These are phyloP conservation scores for Aix galericulata DNA, from an alignment of 2,113 vertebrate species.

Conservation along the genomic window DNA sequence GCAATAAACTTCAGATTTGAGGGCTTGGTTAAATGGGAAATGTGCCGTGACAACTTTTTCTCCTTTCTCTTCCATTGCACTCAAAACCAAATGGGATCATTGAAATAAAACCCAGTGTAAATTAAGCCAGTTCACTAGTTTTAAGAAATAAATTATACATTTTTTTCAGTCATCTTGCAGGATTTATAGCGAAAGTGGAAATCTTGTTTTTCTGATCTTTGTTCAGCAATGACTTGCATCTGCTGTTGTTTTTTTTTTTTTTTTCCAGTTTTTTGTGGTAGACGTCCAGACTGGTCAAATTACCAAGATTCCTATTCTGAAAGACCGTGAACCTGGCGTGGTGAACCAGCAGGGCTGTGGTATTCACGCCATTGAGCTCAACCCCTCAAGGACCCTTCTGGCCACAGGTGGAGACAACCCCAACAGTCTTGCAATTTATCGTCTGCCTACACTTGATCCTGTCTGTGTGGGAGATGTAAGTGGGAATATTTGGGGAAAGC, in stretches of 20 bases:
- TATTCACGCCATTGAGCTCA: conserved; percentile 97
- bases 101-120: background rate
- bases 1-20: background rate
- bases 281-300: conserved; percentile 94
- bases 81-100: background rate
- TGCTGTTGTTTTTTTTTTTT: background rate
- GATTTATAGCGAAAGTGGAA: background rate
- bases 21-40: background rate
- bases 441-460: conserved; percentile 94
- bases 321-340: conserved; percentile 85
- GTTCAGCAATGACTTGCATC: background rate
- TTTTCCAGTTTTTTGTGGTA: conserved; percentile 91
- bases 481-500: background rate
- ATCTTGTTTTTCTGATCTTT: background rate
- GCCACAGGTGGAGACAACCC: conserved; percentile 98
- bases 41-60: background rate
- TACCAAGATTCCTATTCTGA: conserved; percentile 96
- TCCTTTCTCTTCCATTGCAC: background rate
- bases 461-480: conserved; percentile 98
- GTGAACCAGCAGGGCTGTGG: conserved; percentile 94
- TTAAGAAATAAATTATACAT: background rate
- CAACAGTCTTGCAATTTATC: conserved; percentile 96
- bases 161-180: background rate
- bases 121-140: background rate
- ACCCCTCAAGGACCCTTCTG: conserved; percentile 90